Percentiles rank a stretch among this genome's conserved stretches.
Conservation (phyloP, 2,797 vertebrate genomes). For the Hydrocynus forskahlii region DNA sequence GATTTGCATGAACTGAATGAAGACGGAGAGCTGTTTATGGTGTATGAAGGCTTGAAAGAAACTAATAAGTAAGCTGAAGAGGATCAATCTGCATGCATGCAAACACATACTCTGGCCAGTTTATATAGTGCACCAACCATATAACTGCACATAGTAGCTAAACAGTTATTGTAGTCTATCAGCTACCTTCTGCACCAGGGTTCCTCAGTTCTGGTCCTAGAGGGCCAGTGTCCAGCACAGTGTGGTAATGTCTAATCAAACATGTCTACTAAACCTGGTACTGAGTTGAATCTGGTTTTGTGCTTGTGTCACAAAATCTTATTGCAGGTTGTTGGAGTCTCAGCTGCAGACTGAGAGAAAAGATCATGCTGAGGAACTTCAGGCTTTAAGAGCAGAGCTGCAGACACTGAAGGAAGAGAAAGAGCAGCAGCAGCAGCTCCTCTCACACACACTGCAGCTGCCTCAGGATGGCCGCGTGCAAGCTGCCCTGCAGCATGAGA, state of each 20-base stretch:
- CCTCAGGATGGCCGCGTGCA: slow-evolving; percentile 90
- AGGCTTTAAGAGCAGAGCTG: slow-evolving; percentile 82
- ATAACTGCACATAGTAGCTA: neutral
- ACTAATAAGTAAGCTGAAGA: slow-evolving; percentile 85
- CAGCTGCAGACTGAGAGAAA: slow-evolving; percentile 88
- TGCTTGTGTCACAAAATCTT: neutral
- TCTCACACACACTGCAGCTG: slow-evolving; percentile 87
- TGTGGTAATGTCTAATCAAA: too few species aligned
- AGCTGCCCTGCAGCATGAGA: slow-evolving; percentile 90
- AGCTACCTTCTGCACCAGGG: neutral
- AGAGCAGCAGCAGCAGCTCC: slow-evolving; percentile 87
- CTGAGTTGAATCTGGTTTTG: too few species aligned
- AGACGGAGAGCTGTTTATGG: slow-evolving; percentile 94
- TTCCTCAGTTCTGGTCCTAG: too few species aligned
- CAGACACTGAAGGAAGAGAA: slow-evolving; percentile 86
- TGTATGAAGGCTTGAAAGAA: slow-evolving; percentile 94
- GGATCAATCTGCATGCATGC: neutral
- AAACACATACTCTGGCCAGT: neutral
- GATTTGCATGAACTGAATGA: slow-evolving; percentile 93
- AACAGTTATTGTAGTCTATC: neutral
- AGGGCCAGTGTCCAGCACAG: too few species aligned
- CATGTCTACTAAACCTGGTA: too few species aligned
- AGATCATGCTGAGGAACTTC: slow-evolving; percentile 79
- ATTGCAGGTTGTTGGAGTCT: slow-evolving; percentile 84
- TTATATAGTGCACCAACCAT: neutral